phyloP scores from a whole-genome alignment of 2,113 vertebrate genomes.

The Meriones unguiculatus region DNA sequence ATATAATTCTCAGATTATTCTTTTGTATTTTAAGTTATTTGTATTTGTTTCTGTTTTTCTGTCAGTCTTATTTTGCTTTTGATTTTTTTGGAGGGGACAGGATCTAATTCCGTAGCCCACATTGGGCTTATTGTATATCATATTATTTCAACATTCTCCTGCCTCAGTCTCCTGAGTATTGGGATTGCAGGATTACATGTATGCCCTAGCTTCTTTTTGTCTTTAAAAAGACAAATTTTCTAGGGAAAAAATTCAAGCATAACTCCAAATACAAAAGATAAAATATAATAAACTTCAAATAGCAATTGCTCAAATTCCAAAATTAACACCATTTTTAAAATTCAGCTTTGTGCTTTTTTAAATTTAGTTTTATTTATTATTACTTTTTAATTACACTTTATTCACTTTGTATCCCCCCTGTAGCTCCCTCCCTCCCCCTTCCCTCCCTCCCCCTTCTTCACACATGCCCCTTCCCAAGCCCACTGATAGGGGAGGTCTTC shows the following conservation, averaged over 20 bases:
- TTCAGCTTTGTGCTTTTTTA: too few relatives aligned
- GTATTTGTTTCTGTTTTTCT: constrained; percentile 3
- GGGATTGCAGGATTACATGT: too few relatives aligned
- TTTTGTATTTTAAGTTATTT: constrained; percentile 20
- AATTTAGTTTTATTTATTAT: too few relatives aligned
- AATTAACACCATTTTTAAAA: not conserved
- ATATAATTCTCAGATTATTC: constrained; percentile 30
- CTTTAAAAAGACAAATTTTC: not conserved
- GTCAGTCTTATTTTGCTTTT: not conserved
- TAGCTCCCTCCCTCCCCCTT: too few relatives aligned
- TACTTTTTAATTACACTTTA: too few relatives aligned
- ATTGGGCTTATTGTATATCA: not conserved
- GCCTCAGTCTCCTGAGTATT: not conserved
- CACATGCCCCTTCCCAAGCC: too few relatives aligned
- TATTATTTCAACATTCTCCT: not conserved
- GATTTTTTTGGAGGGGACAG: not conserved
- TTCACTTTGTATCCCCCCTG: too few relatives aligned
- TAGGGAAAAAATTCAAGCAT: constrained; percentile 12
- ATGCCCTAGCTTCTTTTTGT: not conserved
- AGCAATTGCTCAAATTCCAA: constrained; percentile 8
- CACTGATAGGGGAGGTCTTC: too few relatives aligned
- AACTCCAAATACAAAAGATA: constrained; percentile 2
- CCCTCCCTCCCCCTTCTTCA: too few relatives aligned
- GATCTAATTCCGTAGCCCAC: not conserved
- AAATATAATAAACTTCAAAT: constrained; percentile 40